These are phyloP conservation scores for Cochlearius cochlearius DNA, from an alignment of 2,113 vertebrate species.

Conservation along the genomic window DNA sequence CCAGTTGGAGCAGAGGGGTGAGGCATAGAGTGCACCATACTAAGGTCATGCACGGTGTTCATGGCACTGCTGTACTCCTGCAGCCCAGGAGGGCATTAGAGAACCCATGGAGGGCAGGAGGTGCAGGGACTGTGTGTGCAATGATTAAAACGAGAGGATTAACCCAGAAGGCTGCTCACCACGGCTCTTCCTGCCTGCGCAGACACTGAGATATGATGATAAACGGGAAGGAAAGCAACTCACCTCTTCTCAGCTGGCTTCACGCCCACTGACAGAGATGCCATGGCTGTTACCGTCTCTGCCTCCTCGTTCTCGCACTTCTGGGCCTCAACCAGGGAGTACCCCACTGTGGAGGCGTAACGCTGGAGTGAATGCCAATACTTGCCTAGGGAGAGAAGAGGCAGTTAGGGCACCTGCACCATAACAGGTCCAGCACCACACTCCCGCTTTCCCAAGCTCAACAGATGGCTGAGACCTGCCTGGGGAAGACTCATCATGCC, in stretches of 20 bases:
- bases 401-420: neutral
- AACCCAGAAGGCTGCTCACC: neutral
- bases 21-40: accelerated
- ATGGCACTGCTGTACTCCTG: neutral
- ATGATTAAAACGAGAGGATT: neutral
- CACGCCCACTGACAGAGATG: slow-evolving; percentile 91
- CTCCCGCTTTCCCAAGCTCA: neutral
- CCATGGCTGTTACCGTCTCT: slow-evolving; percentile 95
- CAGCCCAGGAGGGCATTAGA: neutral
- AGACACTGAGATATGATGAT: neutral
- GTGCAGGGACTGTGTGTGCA: accelerated
- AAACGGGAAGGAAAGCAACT: neutral
- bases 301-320: slow-evolving; percentile 90
- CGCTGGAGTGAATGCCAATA: slow-evolving; percentile 92
- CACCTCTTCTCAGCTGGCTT: slow-evolving; percentile 89
- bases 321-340: slow-evolving; percentile 89
- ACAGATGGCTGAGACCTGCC: accelerated
- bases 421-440: accelerated
- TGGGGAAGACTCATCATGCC: neutral
- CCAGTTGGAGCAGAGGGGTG: neutral
- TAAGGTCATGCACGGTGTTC: neutral
- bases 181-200: neutral
- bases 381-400: slow-evolving; percentile 79
- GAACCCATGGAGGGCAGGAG: neutral
- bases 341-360: slow-evolving; percentile 79